Conservation (phyloP, 2,797 vertebrate species). For the Malurus leucopterus region DNA sequence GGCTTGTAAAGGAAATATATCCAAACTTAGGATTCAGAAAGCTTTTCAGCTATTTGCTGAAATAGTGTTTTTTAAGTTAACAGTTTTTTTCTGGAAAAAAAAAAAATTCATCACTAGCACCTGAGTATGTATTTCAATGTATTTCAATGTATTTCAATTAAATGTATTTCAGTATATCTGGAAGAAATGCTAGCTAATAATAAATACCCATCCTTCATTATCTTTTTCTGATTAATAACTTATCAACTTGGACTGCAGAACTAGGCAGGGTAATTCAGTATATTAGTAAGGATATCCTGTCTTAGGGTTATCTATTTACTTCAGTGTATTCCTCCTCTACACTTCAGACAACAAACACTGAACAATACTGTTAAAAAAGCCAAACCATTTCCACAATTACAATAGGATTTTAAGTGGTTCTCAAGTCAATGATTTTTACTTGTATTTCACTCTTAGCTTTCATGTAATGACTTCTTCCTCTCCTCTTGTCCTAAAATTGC, state of each 20-base stretch:
- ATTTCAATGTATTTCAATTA: background rate
- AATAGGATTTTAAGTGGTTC: background rate
- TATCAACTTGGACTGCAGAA: background rate
- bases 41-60: background rate
- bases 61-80: background rate
- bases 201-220: background rate
- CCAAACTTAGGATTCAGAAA: background rate
- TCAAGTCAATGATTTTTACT: background rate
- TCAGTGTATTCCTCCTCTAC: background rate
- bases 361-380: background rate
- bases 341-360: background rate
- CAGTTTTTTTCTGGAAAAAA: background rate
- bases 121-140: background rate
- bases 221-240: background rate
- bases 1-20: background rate
- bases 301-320: background rate
- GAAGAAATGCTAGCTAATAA: background rate
- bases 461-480: background rate
- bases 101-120: background rate
- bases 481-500: background rate
- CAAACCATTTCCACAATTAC: fast-evolving
- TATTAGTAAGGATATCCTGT: background rate
- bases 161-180: background rate
- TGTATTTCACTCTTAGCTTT: background rate
- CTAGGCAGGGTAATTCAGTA: background rate